Base-by-base conservation (phyloP, 1,140 invertebrate species). In the Drosophila punjabiensis region DNA sequence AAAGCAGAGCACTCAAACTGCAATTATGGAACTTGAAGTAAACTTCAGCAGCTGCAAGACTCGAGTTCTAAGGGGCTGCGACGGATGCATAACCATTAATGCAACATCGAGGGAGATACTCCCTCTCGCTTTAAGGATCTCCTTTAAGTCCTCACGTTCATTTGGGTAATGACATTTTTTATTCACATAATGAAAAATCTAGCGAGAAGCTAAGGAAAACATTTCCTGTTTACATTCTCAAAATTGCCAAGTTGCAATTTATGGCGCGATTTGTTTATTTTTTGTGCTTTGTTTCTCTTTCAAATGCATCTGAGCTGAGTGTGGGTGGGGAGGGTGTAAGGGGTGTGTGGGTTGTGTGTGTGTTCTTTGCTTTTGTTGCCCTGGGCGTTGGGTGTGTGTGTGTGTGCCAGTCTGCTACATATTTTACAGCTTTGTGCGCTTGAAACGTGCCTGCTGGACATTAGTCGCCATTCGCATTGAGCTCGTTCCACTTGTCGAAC, bases 181-280 rank as follows among this genome's bases (percentile, higher is more conserved):
- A 60, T 64, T 60, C 62, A 66, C 58, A 67, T 39, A 50, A 60
- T 58, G 48, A 59, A 77, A 83, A 69, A 67, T 53, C 37, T 45
- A 79, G 61, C 78, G 56, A 59, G 66, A 60, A 71, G 59, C 55
- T 43, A 65, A 79, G 67, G 64, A 87, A 87, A 89, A 89, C 77
- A 89, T 87, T 89, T 87, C 84, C 85, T 87, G 85, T 87, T 87
- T 87, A 89, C 85, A 78, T 87, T 89, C 66, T 67, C 65, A 74
- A 84, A 88, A 89, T 89, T 71, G 68, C 80, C 82, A 70, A 83
- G 81, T 88, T 88, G 81, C 81, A 88, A 87, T 89, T 89, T 87
- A 87, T 87, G 85, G 81, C 68, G 68, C 76, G 71, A 75, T 76
- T 88, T 80, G 83, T 67, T 81, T 81, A 81, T 85, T 81, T 81